Evolutionary conservation across 2,888 invertebrate species (phyloP), one percentile per base, ranked within the genome.

Genomic region (Diploptera punctata): DNA sequence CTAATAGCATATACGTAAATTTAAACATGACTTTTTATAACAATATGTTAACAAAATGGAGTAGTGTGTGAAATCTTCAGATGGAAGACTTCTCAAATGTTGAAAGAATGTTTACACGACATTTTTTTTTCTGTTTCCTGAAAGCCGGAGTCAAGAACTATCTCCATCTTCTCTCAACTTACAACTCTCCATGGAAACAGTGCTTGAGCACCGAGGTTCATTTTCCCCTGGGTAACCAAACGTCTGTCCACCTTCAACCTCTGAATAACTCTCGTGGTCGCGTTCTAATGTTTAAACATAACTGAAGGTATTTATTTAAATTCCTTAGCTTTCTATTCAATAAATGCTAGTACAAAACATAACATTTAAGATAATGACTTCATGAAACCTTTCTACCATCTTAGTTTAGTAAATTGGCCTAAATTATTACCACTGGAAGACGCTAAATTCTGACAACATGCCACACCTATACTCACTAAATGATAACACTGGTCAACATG

Each of bases 31-130:
- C n/a, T n/a, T n/a, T n/a, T n/a, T n/a, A n/a, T n/a, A n/a, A n/a
- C n/a, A n/a, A n/a, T n/a, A n/a, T n/a, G 44, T 84, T 84, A 52
- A 61, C 38, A 70, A 4, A 47, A 19, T 16, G 24, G 18, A 67
- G 44, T 43, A 62, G 43, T 38, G 43, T 21, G 21, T 29, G 19
- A 61, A 61, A 24, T 9, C 19, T 19, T 65, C 13, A n/a, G n/a
- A n/a, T n/a, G n/a, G n/a, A n/a, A 5, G 47, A 0, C 18, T 18
- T 18, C 47, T 44, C 44, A 2, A 47, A 5, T 47, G 18, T 19
- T 19, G 18, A 47, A 47, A 9, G 19, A 47, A 47, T 18, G 18
- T 47, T 47, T n/a, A 47, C 47, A 19, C 1, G 18, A 47, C 47
- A 47, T 47, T 47, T 47, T 19, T 47, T 47, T 2, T 19, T 19